These are phyloP conservation scores for Gymnocephalus cernua DNA, from an alignment of 2,113 vertebrate species.

Conservation along the genomic window DNA sequence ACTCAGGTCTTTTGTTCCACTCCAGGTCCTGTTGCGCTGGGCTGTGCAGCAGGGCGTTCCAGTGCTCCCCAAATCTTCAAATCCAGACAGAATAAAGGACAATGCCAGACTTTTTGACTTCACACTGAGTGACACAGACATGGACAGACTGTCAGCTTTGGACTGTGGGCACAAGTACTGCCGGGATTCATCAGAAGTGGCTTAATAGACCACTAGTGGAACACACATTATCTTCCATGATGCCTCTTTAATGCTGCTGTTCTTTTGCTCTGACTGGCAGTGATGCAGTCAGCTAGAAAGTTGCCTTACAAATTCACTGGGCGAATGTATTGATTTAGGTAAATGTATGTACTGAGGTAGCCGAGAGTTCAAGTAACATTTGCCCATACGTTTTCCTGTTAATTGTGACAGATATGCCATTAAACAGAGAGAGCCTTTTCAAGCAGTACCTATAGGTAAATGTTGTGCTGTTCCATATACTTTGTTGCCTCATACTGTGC, in stretches of 20 bases:
- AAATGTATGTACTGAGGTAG: background rate
- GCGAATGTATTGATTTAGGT: background rate
- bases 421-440: background rate
- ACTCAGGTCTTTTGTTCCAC: background rate
- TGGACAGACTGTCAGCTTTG: constrained; percentile 79
- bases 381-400: background rate
- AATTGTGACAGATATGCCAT: background rate
- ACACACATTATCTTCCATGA: background rate
- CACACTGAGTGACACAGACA: constrained; percentile 75
- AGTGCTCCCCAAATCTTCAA: constrained; percentile 86
- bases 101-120: constrained; percentile 85
- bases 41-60: constrained; percentile 85
- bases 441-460: background rate
- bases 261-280: background rate
- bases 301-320: background rate
- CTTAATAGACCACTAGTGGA: constrained; percentile 49
- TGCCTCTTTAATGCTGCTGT: background rate
- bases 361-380: background rate
- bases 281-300: background rate
- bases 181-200: constrained; percentile 85
- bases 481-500: background rate
- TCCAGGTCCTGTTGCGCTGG: constrained; percentile 85
- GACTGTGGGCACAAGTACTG: constrained; percentile 84
- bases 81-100: constrained; percentile 76
- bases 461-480: background rate